A percentile compares a stretch with the other conserved stretches of the same genome.
Conservation (phyloP, 2,113 vertebrate species). For the Esox niger region DNA sequence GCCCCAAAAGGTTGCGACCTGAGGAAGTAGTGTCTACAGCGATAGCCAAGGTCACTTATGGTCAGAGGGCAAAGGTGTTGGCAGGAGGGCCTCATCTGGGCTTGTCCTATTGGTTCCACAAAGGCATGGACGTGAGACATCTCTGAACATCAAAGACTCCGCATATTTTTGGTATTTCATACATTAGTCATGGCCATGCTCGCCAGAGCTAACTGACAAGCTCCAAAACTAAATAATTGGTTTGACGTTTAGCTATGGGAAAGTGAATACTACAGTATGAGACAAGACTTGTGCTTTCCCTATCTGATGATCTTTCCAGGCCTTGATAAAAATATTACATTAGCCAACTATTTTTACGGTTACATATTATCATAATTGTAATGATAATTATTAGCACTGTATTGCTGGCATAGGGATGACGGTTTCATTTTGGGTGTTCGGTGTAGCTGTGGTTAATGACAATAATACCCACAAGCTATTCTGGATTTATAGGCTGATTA, state of each 20-base stretch:
- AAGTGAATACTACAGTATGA: too few species aligned
- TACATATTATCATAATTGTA: too few species aligned
- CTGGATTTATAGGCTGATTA: too few species aligned
- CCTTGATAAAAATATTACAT: too few species aligned
- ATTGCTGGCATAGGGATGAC: too few species aligned
- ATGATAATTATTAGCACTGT: too few species aligned
- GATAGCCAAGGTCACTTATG: constrained; percentile 25
- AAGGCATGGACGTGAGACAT: not conserved
- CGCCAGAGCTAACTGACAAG: not conserved
- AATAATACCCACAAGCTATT: too few species aligned
- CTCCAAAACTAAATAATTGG: not conserved
- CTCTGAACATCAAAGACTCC: not conserved
- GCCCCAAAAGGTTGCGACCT: constrained; percentile 16
- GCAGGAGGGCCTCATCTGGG: constrained; percentile 21
- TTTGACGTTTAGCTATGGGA: not conserved
- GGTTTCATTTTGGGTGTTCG: too few species aligned
- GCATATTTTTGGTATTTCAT: not conserved
- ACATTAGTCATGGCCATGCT: not conserved
- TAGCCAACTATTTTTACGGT: too few species aligned
- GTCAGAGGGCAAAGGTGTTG: constrained; percentile 20
- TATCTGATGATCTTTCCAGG: too few species aligned
- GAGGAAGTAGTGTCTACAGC: constrained; percentile 21
- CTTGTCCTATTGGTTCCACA: not conserved
- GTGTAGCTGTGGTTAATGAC: too few species aligned
- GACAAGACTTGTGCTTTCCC: too few species aligned